A percentile compares a stretch with the other conserved stretches of the same genome.
These are phyloP conservation scores for Rhagophthalmus giganteus DNA, from an alignment of 2,888 invertebrate genomes.

Conservation along the genomic window DNA sequence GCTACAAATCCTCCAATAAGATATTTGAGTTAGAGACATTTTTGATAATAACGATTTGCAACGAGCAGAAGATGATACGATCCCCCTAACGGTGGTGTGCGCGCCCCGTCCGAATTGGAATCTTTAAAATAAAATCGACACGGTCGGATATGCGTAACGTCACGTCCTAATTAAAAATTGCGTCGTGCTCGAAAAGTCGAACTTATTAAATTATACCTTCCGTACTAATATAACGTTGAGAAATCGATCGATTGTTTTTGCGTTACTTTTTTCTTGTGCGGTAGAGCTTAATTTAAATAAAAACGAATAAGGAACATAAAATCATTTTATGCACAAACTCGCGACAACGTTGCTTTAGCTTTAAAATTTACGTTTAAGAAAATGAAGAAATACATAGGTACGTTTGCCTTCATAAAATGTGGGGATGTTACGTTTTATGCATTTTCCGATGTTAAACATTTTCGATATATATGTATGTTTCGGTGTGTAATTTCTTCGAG, in stretches of 20 bases:
- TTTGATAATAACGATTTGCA: conserved; percentile 41
- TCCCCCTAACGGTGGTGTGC: conserved; percentile 38
- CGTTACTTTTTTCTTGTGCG: no score
- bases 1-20: conserved; percentile 17
- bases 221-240: no score
- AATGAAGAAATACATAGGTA: no score
- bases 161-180: no score
- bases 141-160: conserved; percentile 12
- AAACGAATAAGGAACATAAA: no score
- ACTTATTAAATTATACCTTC: conserved; percentile 8
- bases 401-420: no score
- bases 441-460: not conserved
- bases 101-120: conserved; percentile 21
- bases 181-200: no score
- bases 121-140: conserved; percentile 22
- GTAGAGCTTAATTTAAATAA: no score
- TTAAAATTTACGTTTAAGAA: no score
- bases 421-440: conserved; percentile 11
- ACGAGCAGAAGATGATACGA: conserved; percentile 38
- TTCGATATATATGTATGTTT: not conserved
- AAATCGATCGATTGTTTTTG: no score
- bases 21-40: conserved; percentile 47
- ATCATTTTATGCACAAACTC: no score
- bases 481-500: conserved; percentile 5
- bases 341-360: no score